Percentiles rank a stretch among this genome's conserved stretches.
Evolutionary conservation across 2,888 invertebrate species (phyloP).

Genomic region (Eudemis profundana): DNA sequence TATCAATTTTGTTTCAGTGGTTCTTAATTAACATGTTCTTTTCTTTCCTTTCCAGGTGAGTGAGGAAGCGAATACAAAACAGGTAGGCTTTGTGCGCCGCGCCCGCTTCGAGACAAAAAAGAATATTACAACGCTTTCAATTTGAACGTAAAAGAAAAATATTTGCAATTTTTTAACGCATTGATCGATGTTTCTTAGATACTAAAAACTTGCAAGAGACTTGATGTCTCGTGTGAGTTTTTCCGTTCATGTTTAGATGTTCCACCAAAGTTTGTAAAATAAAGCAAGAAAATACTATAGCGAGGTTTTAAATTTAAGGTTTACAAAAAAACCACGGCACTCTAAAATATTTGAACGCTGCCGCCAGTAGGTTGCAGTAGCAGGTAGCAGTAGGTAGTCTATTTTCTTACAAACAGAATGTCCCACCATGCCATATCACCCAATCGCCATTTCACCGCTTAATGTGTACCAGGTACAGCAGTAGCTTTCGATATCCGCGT

Average conservation of each 20-base stretch:
- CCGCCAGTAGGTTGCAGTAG: too few relatives aligned
- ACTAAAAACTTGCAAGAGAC: slow-evolving; percentile 67
- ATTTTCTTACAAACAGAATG: too few relatives aligned
- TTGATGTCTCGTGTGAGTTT: too few relatives aligned
- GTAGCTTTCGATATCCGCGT: background rate
- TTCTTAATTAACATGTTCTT: slow-evolving; percentile 85
- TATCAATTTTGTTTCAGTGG: slow-evolving; percentile 82
- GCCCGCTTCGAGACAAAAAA: slow-evolving; percentile 72
- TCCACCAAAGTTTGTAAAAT: too few relatives aligned
- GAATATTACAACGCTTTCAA: slow-evolving; percentile 82
- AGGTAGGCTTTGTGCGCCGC: slow-evolving; percentile 71
- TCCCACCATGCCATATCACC: background rate
- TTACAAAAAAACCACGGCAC: too few relatives aligned
- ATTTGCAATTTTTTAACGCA: slow-evolving; percentile 82
- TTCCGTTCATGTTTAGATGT: too few relatives aligned
- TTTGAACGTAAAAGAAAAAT: slow-evolving; percentile 78
- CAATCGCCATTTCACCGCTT: background rate
- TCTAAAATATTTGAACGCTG: too few relatives aligned
- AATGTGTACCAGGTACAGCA: slow-evolving; percentile 49
- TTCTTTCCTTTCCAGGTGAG: slow-evolving; percentile 85
- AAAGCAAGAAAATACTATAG: too few relatives aligned
- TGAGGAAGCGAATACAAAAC: slow-evolving; percentile 78
- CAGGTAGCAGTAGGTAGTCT: too few relatives aligned
- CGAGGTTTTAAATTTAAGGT: too few relatives aligned
- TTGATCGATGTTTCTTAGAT: slow-evolving; percentile 78